Conservation (phyloP, 2,113 vertebrate species). For the Lycaon pictus region DNA sequence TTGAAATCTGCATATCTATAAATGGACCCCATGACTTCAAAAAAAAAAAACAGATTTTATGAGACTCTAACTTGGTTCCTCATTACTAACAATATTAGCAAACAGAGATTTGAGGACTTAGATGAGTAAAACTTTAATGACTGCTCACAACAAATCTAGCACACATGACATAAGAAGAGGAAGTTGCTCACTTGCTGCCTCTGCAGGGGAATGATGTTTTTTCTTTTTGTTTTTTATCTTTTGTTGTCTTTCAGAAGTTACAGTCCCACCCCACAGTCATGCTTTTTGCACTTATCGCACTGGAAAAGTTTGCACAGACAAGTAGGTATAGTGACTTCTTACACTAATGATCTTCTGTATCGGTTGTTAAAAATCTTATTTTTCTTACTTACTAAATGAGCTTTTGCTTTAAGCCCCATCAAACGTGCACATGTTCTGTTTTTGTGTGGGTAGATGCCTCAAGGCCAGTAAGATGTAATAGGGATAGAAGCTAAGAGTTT, state of each 20-base stretch:
- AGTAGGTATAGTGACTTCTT: constrained; percentile 90
- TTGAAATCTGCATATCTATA: constrained; percentile 42
- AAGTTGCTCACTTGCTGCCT: not conserved
- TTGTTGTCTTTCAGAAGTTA: constrained; percentile 90
- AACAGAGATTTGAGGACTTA: constrained; percentile 1
- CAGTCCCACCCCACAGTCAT: constrained; percentile 98
- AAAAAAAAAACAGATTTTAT: constrained; percentile 20
- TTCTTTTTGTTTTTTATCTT: constrained; percentile 62
- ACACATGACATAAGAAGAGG: not conserved
- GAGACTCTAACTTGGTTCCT: constrained; percentile 12
- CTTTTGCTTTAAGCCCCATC: not conserved
- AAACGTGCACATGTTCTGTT: not conserved
- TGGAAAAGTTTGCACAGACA: constrained; percentile 99
- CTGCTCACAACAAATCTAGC: not conserved
- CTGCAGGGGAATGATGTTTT: constrained; percentile 10
- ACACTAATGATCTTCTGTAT: constrained; percentile 16
- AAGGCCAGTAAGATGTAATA: constrained; percentile 5
- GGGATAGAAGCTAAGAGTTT: constrained; percentile 49
- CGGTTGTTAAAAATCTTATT: not conserved
- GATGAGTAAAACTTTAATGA: not conserved
- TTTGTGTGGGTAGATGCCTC: constrained; percentile 22
- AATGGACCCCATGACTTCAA: constrained; percentile 28
- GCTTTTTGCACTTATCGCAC: constrained; percentile 99
- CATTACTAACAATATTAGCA: constrained; percentile 30
- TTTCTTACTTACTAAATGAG: constrained; percentile 40